Evolutionary conservation across 2,888 invertebrate species (phyloP).

Genomic region (Volucella bombylans): DNA sequence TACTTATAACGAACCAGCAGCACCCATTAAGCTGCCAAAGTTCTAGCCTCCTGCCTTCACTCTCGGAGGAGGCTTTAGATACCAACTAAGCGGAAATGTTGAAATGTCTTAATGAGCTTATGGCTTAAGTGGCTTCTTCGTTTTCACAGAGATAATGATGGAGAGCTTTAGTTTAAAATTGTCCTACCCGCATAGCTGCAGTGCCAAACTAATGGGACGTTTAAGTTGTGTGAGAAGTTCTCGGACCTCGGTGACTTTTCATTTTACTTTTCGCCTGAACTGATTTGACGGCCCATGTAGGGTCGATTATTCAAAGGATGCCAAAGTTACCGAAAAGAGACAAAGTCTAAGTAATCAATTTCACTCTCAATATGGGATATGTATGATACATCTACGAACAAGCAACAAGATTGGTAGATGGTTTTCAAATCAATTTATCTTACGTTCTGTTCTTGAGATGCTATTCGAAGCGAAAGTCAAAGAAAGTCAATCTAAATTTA

Average conservation of each 20-base stretch:
- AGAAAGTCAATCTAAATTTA: slow-evolving; percentile 34
- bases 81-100: slow-evolving; percentile 73
- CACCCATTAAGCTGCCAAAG: slow-evolving; percentile 31
- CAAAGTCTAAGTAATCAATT: slow-evolving; percentile 60
- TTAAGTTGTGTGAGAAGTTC: slow-evolving; percentile 66
- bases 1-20: slow-evolving; percentile 34
- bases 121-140: slow-evolving; percentile 71
- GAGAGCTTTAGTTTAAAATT: slow-evolving; percentile 64
- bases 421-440: slow-evolving; percentile 49
- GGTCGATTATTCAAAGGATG: slow-evolving; percentile 50
- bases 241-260: slow-evolving; percentile 69
- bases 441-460: slow-evolving; percentile 9
- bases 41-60: slow-evolving; percentile 23
- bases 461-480: background rate
- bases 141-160: slow-evolving; percentile 67
- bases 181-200: slow-evolving; percentile 44
- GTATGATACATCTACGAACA: slow-evolving; percentile 18
- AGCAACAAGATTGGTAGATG: slow-evolving; percentile 21
- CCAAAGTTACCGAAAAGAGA: slow-evolving; percentile 46
- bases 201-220: slow-evolving; percentile 55
- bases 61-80: slow-evolving; percentile 52
- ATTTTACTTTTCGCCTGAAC: slow-evolving; percentile 57
- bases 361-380: slow-evolving; percentile 61
- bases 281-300: slow-evolving; percentile 12
- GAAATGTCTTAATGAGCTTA: slow-evolving; percentile 73